phyloP scores from a whole-genome alignment of 2,888 invertebrate genomes.

The Dexiosoma caninum region DNA sequence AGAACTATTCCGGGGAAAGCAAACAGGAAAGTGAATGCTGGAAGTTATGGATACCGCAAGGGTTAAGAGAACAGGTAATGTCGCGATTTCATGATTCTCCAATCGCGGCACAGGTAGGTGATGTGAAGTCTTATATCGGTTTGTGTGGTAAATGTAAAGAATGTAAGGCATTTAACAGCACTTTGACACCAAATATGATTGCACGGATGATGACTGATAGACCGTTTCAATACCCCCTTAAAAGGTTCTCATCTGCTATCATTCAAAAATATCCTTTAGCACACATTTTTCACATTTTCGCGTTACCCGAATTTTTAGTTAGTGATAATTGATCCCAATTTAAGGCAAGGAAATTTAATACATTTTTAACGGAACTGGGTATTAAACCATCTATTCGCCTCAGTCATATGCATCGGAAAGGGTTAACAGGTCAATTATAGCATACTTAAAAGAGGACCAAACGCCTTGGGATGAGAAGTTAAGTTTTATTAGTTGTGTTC shows the following conservation, averaged over 20 bases:
- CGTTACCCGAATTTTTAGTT: constrained; percentile 64
- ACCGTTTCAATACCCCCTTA: constrained; percentile 6
- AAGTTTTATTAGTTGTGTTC: too few species aligned
- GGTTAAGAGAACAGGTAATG: not conserved
- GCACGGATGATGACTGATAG: too few species aligned
- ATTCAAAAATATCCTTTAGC: constrained; percentile 23
- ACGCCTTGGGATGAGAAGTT: too few species aligned
- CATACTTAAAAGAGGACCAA: too few species aligned
- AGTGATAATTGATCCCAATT: constrained; percentile 67
- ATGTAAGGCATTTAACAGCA: constrained; percentile 31
- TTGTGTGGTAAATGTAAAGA: not conserved
- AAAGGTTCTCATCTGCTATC: constrained; percentile 14
- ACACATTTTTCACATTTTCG: constrained; percentile 66
- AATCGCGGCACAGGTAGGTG: not conserved
- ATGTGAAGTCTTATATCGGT: constrained; percentile 20
- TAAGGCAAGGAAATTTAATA: too few species aligned
- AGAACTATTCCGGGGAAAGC: not conserved
- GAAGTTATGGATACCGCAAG: constrained; percentile 59
- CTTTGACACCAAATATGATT: too few species aligned
- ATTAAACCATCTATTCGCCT: too few species aligned
- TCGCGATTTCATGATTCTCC: not conserved
- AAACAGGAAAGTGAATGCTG: constrained; percentile 3
- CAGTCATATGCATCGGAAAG: too few species aligned
- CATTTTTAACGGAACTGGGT: too few species aligned
- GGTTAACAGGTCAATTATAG: too few species aligned